phyloP scores from a whole-genome alignment of 92 coral and sea anemone species.

The Epizoanthus ramosus region DNA sequence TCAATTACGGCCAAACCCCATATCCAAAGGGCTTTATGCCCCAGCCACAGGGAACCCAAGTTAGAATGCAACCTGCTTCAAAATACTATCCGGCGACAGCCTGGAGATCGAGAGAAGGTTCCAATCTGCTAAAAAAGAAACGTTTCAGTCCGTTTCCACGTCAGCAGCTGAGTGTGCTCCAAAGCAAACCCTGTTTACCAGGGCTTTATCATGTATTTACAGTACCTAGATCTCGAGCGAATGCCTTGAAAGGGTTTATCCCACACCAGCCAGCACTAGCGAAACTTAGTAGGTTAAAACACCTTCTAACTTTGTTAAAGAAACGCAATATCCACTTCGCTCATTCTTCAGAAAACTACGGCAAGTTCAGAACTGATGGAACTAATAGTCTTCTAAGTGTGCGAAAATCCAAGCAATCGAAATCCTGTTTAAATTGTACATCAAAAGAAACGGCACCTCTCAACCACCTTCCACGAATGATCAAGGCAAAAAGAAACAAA shows the following conservation, averaged over 20 bases:
- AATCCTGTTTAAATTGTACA: background rate
- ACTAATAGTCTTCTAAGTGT: background rate
- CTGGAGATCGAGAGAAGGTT: no score
- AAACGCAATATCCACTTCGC: slow-evolving; percentile 17
- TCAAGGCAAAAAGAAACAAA: background rate
- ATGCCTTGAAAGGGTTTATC: slow-evolving; percentile 6
- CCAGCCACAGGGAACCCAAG: background rate
- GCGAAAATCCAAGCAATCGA: background rate
- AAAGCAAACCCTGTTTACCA: background rate
- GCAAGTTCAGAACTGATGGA: background rate
- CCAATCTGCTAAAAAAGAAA: background rate
- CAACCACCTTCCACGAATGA: background rate
- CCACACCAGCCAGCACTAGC: background rate
- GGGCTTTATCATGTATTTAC: background rate
- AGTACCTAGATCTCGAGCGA: background rate
- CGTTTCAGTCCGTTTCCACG: background rate
- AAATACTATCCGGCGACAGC: no score
- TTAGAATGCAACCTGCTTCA: no score
- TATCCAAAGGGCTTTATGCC: background rate
- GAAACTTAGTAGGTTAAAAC: background rate
- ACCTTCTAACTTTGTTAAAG: slow-evolving; percentile 9
- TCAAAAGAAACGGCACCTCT: background rate
- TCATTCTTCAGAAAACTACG: background rate
- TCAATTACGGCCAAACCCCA: background rate
- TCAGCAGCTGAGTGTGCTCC: background rate